Evolutionary conservation across 64 coral and sea anemone species (phyloP), one percentile per base, ranked within the genome.

Genomic region (Catalaphyllia jardinei): DNA sequence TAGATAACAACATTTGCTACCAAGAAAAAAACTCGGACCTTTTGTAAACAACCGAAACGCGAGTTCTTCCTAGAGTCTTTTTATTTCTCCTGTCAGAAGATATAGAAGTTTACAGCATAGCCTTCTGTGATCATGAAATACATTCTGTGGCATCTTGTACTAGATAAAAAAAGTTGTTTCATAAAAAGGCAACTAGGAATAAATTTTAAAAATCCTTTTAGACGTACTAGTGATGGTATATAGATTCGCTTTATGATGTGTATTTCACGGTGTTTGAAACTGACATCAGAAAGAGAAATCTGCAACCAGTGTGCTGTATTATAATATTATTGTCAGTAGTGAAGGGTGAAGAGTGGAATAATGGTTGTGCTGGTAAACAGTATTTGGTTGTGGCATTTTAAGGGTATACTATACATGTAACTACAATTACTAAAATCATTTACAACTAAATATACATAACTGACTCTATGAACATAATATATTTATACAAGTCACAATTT

Each of bases 231-330:
- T 57, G 10, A 16, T 57, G 54, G 9, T 57, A 16, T 8, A 69
- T 11, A 69, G 65, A 69, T 77, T 77, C 74, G 22, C 74, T 39
- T 35, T 42, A 38, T 39, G 74, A 49, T 77, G 74, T 77, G 10
- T 19, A 77, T 77, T 77, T 77, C 74, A 50, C 9, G 38, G 22
- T 19, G 33, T 67, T 64, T 85, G 62, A 69, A 85, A 85, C 81
- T 38, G 60, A 85, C 81, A 71, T 46, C 38, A 69, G 81, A 85
- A 85, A 85, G 62, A 67, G 81, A 85, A 85, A 85, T 28, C 6
- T 85, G 25, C 63, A 71, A 77, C 74, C 39, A 7, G 42, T 77
- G 17, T 77, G 17, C 67, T 57, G 54, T 13, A 10, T 27, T 71
- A 35, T 52, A 4, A 16, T 20, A 29, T 69, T 67, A 69, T 5